Evolutionary conservation across 2,888 invertebrate species (phyloP).

Genomic region (Leptogaster cylindrica): DNA sequence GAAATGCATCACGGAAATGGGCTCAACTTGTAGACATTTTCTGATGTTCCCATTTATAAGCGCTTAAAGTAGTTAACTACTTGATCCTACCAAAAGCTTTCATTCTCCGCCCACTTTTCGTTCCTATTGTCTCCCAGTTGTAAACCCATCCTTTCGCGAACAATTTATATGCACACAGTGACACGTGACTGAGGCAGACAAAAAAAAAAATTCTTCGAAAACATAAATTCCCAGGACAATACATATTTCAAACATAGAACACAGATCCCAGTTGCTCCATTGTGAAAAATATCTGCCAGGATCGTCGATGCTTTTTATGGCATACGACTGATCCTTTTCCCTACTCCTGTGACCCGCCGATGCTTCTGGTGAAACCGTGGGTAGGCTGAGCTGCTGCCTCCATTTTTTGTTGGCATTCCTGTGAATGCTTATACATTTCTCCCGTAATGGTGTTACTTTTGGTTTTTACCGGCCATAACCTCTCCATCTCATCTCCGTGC

Average conservation of each 20-base stretch:
- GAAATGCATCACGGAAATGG: no score
- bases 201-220: not conserved
- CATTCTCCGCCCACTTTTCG: not conserved
- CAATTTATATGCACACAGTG: slow-evolving; percentile 16
- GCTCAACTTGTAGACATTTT: no score
- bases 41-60: not conserved
- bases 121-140: no score
- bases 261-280: not conserved
- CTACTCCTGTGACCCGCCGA: no score
- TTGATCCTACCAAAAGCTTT: not conserved
- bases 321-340: no score
- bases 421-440: not conserved
- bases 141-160: not conserved
- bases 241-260: slow-evolving; percentile 12
- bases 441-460: slow-evolving; percentile 1
- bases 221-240: slow-evolving; percentile 12
- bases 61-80: not conserved
- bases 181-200: not conserved
- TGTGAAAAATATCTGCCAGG: not conserved
- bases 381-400: no score
- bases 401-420: not conserved
- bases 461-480: not conserved
- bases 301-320: not conserved
- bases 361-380: no score
- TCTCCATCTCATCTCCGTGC: not conserved